phyloP scores from a whole-genome alignment of 2,888 invertebrate genomes.

The Drosophila siamana region DNA sequence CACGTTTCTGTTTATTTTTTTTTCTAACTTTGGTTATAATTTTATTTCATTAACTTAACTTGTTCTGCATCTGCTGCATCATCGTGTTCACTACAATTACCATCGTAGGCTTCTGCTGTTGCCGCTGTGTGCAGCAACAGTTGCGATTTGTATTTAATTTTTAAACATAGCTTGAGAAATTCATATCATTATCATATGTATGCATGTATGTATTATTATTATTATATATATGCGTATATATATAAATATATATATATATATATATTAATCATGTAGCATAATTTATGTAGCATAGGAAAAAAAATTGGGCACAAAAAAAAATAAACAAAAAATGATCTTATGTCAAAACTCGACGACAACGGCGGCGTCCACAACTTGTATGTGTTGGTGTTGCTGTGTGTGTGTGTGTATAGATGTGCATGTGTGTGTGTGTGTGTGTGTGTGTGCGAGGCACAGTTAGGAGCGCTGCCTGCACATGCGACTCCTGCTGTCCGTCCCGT shows the following conservation, averaged over 20 bases:
- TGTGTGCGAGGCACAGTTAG: slow-evolving; percentile 5
- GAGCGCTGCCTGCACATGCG: slow-evolving; percentile 16
- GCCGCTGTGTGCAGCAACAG: slow-evolving; percentile 50
- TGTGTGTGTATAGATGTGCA: slow-evolving; percentile 16
- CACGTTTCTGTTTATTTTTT: slow-evolving; percentile 20
- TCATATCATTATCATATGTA: slow-evolving; percentile 64
- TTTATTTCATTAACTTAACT: slow-evolving; percentile 78
- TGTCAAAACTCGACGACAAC: slow-evolving; percentile 48
- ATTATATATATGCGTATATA: slow-evolving; percentile 12
- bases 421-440: slow-evolving; percentile 6
- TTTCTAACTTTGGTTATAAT: slow-evolving; percentile 78
- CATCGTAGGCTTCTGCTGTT: slow-evolving; percentile 45
- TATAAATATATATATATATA: slow-evolving; percentile 8
- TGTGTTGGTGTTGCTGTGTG: slow-evolving; percentile 15
- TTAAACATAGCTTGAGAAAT: slow-evolving; percentile 73
- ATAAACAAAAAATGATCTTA: slow-evolving; percentile 67
- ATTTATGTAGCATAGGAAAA: slow-evolving; percentile 76
- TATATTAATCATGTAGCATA: slow-evolving; percentile 74
- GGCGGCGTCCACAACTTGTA: slow-evolving; percentile 35
- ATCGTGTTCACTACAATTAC: slow-evolving; percentile 39
- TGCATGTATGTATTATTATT: slow-evolving; percentile 20
- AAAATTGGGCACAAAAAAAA: slow-evolving; percentile 63
- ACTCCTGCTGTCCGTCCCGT: slow-evolving; percentile 5
- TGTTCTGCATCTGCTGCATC: slow-evolving; percentile 43
- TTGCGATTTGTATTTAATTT: slow-evolving; percentile 48